Evolutionary conservation across 1,140 invertebrate species (phyloP).

Genomic region (Belonocnema kinseyi): DNA sequence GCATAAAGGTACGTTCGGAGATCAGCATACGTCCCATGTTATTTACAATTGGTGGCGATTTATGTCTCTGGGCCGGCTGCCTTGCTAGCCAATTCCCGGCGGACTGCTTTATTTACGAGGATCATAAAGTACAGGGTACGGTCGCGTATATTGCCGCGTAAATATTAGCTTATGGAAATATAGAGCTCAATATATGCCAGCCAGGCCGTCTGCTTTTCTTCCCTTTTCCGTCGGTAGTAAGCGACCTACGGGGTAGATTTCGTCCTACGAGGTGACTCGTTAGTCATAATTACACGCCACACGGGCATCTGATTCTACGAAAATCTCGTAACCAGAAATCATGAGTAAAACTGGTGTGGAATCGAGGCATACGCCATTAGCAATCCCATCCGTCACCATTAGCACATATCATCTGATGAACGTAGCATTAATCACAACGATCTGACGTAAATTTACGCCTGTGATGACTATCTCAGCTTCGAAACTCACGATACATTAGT

Average conservation of each 20-base stretch:
- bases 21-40: constrained; percentile 70
- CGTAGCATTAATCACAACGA: constrained; percentile 67
- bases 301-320: constrained; percentile 41
- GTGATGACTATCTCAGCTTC: constrained; percentile 30
- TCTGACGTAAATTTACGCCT: constrained; percentile 64
- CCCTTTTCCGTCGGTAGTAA: constrained; percentile 45
- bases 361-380: constrained; percentile 64
- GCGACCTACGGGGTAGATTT: constrained; percentile 20
- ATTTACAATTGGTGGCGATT: constrained; percentile 72
- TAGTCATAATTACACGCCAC: constrained; percentile 37
- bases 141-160: constrained; percentile 76
- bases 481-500: constrained; percentile 20
- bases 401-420: constrained; percentile 57
- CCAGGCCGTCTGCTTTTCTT: constrained; percentile 62
- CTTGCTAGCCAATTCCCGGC: constrained; percentile 75
- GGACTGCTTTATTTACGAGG: constrained; percentile 76
- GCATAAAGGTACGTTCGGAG: constrained; percentile 41
- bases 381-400: constrained; percentile 68
- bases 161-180: constrained; percentile 78
- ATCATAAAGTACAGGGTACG: constrained; percentile 75
- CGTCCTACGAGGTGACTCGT: constrained; percentile 32
- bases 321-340: background rate
- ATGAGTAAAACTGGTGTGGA: constrained; percentile 39
- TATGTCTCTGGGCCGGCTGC: constrained; percentile 65
- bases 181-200: constrained; percentile 77